Evolutionary conservation across 2,888 invertebrate genomes (phyloP).

Genomic region (Criorhina ranunculi): DNA sequence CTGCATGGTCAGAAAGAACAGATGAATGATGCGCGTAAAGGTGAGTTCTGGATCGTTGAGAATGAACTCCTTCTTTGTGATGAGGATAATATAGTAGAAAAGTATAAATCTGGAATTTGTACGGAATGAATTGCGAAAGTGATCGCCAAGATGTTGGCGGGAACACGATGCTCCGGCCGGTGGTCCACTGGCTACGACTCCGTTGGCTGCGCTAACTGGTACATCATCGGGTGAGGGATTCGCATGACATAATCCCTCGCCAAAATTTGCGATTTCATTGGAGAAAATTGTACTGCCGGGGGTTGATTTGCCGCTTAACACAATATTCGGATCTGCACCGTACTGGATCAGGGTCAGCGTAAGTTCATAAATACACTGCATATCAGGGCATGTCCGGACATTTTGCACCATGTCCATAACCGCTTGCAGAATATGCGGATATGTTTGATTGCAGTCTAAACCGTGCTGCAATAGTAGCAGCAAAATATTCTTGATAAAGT

Average conservation of each 20-base stretch:
- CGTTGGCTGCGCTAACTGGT: slow-evolving; percentile 68
- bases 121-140: slow-evolving; percentile 84
- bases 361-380: slow-evolving; percentile 89
- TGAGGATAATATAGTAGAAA: slow-evolving; percentile 89
- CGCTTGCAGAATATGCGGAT: slow-evolving; percentile 89
- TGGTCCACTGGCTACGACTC: slow-evolving; percentile 72
- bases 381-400: slow-evolving; percentile 88
- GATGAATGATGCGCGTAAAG: slow-evolving; percentile 88
- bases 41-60: slow-evolving; percentile 87
- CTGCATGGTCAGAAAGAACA: slow-evolving; percentile 89
- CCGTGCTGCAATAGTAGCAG: slow-evolving; percentile 88
- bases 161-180: slow-evolving; percentile 72
- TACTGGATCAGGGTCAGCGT: slow-evolving; percentile 89
- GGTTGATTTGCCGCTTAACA: slow-evolving; percentile 85
- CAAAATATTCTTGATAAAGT: slow-evolving; percentile 89
- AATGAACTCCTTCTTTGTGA: slow-evolving; percentile 88
- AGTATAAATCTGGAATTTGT: slow-evolving; percentile 86
- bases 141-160: slow-evolving; percentile 80
- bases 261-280: slow-evolving; percentile 84
- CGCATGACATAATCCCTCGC: slow-evolving; percentile 81
- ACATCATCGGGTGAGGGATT: slow-evolving; percentile 74
- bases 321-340: slow-evolving; percentile 90
- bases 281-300: slow-evolving; percentile 83
- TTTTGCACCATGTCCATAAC: slow-evolving; percentile 89
- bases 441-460: slow-evolving; percentile 88